Conservation (phyloP, 2,797 vertebrate species). For the Danio albolineatus region DNA sequence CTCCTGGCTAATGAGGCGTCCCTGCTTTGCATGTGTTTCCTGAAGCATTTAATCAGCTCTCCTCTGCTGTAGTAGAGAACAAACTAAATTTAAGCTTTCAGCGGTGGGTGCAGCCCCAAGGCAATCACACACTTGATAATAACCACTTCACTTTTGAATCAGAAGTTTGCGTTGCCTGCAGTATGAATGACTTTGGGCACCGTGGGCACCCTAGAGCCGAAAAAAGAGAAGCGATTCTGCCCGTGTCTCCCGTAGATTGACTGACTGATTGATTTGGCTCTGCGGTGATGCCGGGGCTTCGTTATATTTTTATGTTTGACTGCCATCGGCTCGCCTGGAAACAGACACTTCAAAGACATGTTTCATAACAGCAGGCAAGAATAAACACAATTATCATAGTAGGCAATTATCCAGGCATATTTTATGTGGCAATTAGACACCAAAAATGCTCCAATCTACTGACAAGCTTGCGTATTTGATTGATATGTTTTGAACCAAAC, state of each 20-base stretch:
- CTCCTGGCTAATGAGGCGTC: constrained; percentile 51
- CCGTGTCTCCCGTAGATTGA: constrained; percentile 17
- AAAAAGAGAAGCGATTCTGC: constrained; percentile 14
- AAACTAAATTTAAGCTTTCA: constrained; percentile 50
- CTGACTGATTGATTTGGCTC: constrained; percentile 37
- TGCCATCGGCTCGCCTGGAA: constrained; percentile 32
- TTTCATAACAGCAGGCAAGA: constrained; percentile 30
- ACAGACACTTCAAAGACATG: constrained; percentile 25
- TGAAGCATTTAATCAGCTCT: constrained; percentile 55
- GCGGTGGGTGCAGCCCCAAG: constrained; percentile 19
- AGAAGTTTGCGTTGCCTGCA: constrained; percentile 33
- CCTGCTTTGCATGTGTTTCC: constrained; percentile 42
- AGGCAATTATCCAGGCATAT: constrained; percentile 39
- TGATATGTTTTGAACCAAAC: constrained; percentile 14
- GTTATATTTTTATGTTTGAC: constrained; percentile 33
- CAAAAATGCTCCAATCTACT: constrained; percentile 9
- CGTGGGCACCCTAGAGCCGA: constrained; percentile 1
- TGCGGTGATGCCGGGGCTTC: constrained; percentile 8
- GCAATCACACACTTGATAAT: constrained; percentile 47
- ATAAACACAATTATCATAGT: constrained; percentile 45
- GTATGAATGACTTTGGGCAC: constrained; percentile 22
- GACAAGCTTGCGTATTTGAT: neutral
- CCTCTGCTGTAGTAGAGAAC: constrained; percentile 43
- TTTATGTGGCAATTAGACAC: constrained; percentile 37
- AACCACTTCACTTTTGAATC: constrained; percentile 34